These are phyloP conservation scores for Anser cygnoides DNA, from an alignment of 2,113 vertebrate species.

Conservation along the genomic window DNA sequence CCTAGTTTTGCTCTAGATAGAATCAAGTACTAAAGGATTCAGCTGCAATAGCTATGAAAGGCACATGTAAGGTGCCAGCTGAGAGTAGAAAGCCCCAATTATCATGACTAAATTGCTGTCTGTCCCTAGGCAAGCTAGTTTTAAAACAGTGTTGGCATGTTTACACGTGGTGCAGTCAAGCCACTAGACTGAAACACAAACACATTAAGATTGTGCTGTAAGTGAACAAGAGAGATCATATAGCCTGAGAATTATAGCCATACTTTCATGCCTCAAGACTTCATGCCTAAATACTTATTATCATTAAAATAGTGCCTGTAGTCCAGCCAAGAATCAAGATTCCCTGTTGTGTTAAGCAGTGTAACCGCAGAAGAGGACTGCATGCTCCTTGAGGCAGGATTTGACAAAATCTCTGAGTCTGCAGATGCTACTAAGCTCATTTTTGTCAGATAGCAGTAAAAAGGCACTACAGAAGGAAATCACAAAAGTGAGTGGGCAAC, in stretches of 20 bases:
- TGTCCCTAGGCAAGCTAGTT: conserved; percentile 4
- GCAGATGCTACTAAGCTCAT: not conserved
- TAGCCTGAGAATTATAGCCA: not conserved
- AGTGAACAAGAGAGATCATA: not conserved
- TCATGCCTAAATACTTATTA: not conserved
- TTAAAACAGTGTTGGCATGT: not conserved
- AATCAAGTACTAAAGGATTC: not conserved
- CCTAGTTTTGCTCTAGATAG: not conserved
- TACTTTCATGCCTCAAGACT: not conserved
- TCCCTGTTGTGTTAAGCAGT: not conserved
- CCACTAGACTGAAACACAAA: conserved; percentile 4
- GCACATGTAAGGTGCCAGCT: not conserved
- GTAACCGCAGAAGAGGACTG: not conserved
- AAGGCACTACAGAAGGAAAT: not conserved
- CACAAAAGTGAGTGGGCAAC: not conserved
- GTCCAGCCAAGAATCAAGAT: not conserved
- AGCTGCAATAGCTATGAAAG: not conserved
- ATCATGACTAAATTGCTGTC: not conserved
- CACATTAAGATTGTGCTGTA: not conserved
- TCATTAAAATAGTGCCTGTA: not conserved
- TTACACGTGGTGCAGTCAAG: not conserved
- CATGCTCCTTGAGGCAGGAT: not conserved
- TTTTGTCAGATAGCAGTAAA: not conserved
- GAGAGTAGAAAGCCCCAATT: not conserved
- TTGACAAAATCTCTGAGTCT: not conserved